phyloP scores from a whole-genome alignment of 2,888 invertebrate species.

The Orthonychiurus folsomi region DNA sequence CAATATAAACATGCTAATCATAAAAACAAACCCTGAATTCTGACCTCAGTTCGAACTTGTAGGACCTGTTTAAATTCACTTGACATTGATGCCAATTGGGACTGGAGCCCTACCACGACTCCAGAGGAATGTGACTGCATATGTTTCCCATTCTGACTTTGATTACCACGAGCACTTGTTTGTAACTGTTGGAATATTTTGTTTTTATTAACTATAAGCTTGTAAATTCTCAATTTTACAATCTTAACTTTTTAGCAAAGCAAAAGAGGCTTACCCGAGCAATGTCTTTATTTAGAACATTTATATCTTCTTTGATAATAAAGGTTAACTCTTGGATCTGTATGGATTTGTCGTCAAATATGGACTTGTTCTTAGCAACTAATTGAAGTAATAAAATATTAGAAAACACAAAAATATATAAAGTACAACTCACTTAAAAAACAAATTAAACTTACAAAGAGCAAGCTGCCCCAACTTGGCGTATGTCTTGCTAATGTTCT shows the following conservation, averaged over 20 bases:
- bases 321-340: constrained; percentile 97
- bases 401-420: constrained; percentile 7
- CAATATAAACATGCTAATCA: constrained; percentile 10
- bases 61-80: constrained; percentile 95
- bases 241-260: constrained; percentile 7
- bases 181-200: constrained; percentile 38
- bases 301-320: constrained; percentile 93
- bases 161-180: constrained; percentile 30
- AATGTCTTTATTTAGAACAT: constrained; percentile 91
- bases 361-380: constrained; percentile 96
- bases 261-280: constrained; percentile 54
- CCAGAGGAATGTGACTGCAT: constrained; percentile 85
- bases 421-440: background rate
- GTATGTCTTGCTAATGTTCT: constrained; percentile 90
- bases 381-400: too few relatives aligned
- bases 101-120: constrained; percentile 83
- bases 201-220: too few relatives aligned
- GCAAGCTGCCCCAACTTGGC: constrained; percentile 94
- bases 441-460: constrained; percentile 60
- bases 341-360: constrained; percentile 90
- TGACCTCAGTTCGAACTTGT: constrained; percentile 87
- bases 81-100: constrained; percentile 91
- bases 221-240: background rate
- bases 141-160: constrained; percentile 56
- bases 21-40: constrained; percentile 12